Evolutionary conservation across 35 echinoderm and acorn worm species (phyloP), one percentile per base, ranked within the genome.

Genomic region (Lytechinus pictus): DNA sequence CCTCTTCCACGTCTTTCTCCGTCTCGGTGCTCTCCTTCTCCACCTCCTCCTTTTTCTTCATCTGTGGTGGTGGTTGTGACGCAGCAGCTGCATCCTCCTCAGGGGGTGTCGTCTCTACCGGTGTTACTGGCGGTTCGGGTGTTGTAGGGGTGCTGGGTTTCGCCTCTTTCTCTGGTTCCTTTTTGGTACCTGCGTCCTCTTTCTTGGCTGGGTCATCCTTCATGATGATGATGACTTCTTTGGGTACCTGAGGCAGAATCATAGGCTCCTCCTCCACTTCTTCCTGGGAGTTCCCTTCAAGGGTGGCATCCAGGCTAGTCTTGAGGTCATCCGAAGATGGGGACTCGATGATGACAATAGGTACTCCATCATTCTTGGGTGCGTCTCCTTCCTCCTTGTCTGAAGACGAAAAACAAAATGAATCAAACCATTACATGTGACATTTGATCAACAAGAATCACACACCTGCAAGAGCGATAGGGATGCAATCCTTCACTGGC

Each of bases 1-100:
- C 14, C 93, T 60, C 60, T 27, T 94, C 60, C 52, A 28, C 91
- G 60, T 96, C 92, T 87, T 56, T 72, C 92, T 87, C 79, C 89
- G 28, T 94, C 56, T 94, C 94, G n/a, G 61, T 21, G 12, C 54
- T 95, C 52, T 53, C 86, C 95, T 95, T 95, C 86, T 53, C 95
- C 9, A 33, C 54, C 11, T 54, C 86, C 33, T 92, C 51, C 44
- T 53, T 94, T 92, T 96, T 94, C 86, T 12, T 86, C 86, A 55
- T 56, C n/a, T 94, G 28, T 11, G 86, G 86, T 87, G 86, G 96
- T 86, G 92, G 54, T 94, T 92, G 92, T 94, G 57, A 54, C 9
- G 57, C 24, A 52, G 27, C 5, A 16, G 87, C 24, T 52, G 86
- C 28, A 55, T 27, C 52, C 55, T 91, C 95, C 72, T 95, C 54